Conservation (phyloP, 2,888 invertebrate species). For the Chrysolina americana region DNA sequence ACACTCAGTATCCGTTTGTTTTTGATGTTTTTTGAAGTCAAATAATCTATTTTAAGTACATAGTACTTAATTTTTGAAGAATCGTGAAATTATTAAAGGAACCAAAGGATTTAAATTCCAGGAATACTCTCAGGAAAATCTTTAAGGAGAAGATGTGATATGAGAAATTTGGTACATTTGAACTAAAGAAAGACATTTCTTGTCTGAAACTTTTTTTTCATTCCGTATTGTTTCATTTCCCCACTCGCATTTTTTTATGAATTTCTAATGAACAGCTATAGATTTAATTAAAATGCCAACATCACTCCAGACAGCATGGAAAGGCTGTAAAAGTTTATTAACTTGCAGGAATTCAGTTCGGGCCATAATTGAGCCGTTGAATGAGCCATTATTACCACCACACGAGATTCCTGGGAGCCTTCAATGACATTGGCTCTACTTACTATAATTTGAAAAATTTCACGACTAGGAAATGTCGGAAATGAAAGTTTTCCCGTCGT, state of each 20-base stretch:
- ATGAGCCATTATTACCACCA: slow-evolving; percentile 46
- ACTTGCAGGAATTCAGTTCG: slow-evolving; percentile 46
- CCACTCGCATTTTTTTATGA: neutral
- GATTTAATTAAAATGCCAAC: slow-evolving; percentile 46
- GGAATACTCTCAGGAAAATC: too few relatives aligned
- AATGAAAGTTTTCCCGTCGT: neutral
- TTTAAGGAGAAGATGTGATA: too few relatives aligned
- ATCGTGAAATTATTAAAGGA: too few relatives aligned
- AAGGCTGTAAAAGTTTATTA: slow-evolving; percentile 50
- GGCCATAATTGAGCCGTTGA: slow-evolving; percentile 50
- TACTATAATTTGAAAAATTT: slow-evolving; percentile 6
- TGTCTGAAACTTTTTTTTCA: too few relatives aligned
- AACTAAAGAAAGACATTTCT: too few relatives aligned
- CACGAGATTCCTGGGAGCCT: slow-evolving; percentile 46
- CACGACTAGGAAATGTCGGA: neutral
- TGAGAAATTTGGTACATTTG: too few relatives aligned
- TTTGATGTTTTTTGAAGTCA: too few relatives aligned
- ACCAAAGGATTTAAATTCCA: too few relatives aligned
- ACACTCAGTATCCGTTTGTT: too few relatives aligned
- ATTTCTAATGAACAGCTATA: slow-evolving; percentile 17
- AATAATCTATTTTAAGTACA: too few relatives aligned
- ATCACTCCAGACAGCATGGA: slow-evolving; percentile 31
- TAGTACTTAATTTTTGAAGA: too few relatives aligned
- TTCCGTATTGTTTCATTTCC: too few relatives aligned
- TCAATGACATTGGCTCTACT: slow-evolving; percentile 31